These are phyloP conservation scores for Sciurus vulgaris DNA, from an alignment of 2,797 vertebrate genomes.

Conservation along the genomic window DNA sequence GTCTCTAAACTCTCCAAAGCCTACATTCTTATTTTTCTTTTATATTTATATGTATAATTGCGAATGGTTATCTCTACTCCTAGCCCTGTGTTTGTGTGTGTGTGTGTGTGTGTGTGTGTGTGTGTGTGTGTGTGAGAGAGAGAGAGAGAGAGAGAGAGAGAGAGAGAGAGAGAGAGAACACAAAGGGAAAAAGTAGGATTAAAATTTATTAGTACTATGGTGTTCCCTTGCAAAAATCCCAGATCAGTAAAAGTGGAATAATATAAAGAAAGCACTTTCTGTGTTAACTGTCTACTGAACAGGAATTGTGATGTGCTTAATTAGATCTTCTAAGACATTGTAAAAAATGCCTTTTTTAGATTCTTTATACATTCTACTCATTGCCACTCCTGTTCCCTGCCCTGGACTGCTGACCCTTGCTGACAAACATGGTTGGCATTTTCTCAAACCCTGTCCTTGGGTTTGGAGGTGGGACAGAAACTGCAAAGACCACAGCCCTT, in stretches of 20 bases:
- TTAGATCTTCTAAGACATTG: slow-evolving; percentile 56
- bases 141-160: too few species aligned
- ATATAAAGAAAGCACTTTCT: slow-evolving; percentile 31
- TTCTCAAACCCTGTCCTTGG: slow-evolving; percentile 55
- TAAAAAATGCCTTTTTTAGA: slow-evolving; percentile 63
- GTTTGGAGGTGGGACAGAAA: slow-evolving; percentile 51
- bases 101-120: neutral
- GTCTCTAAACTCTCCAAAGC: neutral
- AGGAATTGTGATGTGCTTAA: slow-evolving; percentile 38
- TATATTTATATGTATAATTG: neutral
- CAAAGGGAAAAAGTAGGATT: neutral
- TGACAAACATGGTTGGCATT: slow-evolving; percentile 59
- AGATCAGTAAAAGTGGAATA: slow-evolving; percentile 37
- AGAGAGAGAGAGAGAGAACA: too few species aligned
- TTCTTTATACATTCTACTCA: slow-evolving; percentile 31
- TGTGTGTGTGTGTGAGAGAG: too few species aligned
- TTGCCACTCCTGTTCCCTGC: slow-evolving; percentile 29
- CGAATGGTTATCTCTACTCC: slow-evolving; percentile 1
- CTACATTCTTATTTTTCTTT: slow-evolving; percentile 13
- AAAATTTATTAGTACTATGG: neutral
- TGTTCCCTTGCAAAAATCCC: slow-evolving; percentile 40
- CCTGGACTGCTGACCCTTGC: slow-evolving; percentile 18
- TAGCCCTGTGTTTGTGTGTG: neutral
- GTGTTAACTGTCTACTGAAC: slow-evolving; percentile 10
- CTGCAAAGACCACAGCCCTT: slow-evolving; percentile 14